A percentile compares a stretch with the other conserved stretches of the same genome.
These are phyloP conservation scores for Sesamia inferens DNA, from an alignment of 2,888 invertebrate genomes.

Conservation along the genomic window DNA sequence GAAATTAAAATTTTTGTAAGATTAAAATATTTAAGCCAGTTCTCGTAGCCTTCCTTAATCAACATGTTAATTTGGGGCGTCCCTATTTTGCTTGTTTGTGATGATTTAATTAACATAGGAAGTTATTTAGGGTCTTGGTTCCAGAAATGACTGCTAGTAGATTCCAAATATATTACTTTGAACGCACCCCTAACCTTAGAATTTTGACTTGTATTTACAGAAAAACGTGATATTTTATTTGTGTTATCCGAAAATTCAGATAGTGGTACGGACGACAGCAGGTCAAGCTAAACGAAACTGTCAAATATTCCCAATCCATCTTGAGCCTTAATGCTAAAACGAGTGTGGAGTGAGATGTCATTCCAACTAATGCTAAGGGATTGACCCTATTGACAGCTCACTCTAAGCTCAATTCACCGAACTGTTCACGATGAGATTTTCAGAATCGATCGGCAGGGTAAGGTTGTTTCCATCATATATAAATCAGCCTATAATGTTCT, in stretches of 20 bases:
- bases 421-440: no score
- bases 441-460: no score
- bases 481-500: no score
- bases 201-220: not conserved
- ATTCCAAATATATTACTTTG: no score
- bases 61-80: constrained; percentile 39
- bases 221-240: not conserved
- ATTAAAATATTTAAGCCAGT: constrained; percentile 35
- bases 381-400: no score
- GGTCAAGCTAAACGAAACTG: no score
- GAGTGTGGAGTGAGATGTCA: no score
- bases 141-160: constrained; percentile 1
- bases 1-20: constrained; percentile 13
- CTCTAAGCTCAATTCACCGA: no score
- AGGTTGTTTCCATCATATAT: no score
- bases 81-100: constrained; percentile 51
- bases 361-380: no score
- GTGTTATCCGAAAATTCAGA: not conserved
- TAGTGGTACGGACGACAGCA: not conserved
- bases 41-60: constrained; percentile 27
- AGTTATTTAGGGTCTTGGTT: constrained; percentile 21
- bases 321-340: no score
- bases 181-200: not conserved
- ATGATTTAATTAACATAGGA: constrained; percentile 54
- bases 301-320: no score